Base-by-base conservation (phyloP, 2,797 vertebrate species). In the Champsocephalus gunnari region DNA sequence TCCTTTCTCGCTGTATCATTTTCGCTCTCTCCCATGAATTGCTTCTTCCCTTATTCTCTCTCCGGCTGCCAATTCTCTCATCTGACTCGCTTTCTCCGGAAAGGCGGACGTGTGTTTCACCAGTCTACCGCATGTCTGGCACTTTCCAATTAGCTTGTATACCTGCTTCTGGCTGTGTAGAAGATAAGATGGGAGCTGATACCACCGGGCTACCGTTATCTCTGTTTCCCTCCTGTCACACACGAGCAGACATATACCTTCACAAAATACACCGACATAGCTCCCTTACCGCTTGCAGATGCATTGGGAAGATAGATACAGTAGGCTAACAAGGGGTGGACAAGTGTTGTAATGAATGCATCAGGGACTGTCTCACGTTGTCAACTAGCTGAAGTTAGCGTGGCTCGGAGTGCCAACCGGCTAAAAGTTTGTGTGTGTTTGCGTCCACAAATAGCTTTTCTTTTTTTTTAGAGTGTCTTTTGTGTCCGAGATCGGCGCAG, bases 101-200 rank as follows among this genome's bases (percentile, higher is more conserved):
- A 85, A 86, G 81, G 89, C 78, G 80, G 89, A 83, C 64, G 74
- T 66, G 82, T 83, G 83, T 90, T 90, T 87, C 87, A 81, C 83
- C 77, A 71, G 78, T 87, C 78, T 77, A 55, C 77, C 57, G 76
- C 76, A 82, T 81, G 88, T 89, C 90, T 92, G 86, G 80, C 89
- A 92, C 88, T 93, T 93, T 94, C 93, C 93, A 93, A 93, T 94
- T 94, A 93, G 93, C 90, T 92, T 87, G 86, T 93, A 89, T 91
- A 91, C 88, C 91, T 91, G 91, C 88, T 89, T 84, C 88, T 93
- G 89, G 91, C 88, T 91, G 91, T 91, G 90, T 88, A 82, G 80
- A 49, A 91, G 92, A 94, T 94, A 92, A 93, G 93, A 93, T 93
- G 79, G 87, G 87, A 89, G 86, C 86, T 60, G 91, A 93, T 92